A percentile compares a stretch with the other conserved stretches of the same genome.
phyloP scores from a whole-genome alignment of 2,888 invertebrate genomes.

The Cryptus viduatorius region DNA sequence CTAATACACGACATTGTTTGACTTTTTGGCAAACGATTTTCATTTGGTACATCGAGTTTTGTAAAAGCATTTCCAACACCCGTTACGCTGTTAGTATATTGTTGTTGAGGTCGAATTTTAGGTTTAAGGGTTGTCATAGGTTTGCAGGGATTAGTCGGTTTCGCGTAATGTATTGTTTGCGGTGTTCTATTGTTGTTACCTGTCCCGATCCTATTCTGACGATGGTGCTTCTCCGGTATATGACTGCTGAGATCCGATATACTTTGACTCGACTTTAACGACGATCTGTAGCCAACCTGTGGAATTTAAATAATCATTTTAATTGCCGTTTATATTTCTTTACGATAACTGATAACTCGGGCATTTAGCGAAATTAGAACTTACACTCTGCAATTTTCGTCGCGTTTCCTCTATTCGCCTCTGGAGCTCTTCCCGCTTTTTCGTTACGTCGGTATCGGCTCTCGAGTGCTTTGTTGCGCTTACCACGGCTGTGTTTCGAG shows the following conservation, averaged over 20 bases:
- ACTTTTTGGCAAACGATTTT: conserved; percentile 79
- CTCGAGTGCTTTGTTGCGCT: conserved; percentile 87
- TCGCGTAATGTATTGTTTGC: conserved; percentile 80
- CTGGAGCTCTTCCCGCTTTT: conserved; percentile 92
- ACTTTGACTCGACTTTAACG: conserved; percentile 93
- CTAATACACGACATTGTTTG: conserved; percentile 80
- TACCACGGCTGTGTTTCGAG: conserved; percentile 86
- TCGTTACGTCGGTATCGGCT: conserved; percentile 88
- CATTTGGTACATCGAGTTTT: conserved; percentile 77
- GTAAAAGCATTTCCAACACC: conserved; percentile 78
- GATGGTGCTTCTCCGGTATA: conserved; percentile 86
- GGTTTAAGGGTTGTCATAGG: conserved; percentile 78
- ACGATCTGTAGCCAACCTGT: conserved; percentile 92
- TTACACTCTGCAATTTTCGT: conserved; percentile 94
- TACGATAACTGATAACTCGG: neutral
- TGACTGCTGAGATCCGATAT: conserved; percentile 93
- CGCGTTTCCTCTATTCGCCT: conserved; percentile 94
- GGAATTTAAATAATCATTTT: conserved; percentile 50
- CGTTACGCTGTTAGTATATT: conserved; percentile 78
- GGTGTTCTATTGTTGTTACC: conserved; percentile 78
- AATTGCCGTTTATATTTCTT: neutral
- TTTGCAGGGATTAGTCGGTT: conserved; percentile 81
- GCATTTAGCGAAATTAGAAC: conserved; percentile 82
- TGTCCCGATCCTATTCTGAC: conserved; percentile 80
- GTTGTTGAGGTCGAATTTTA: conserved; percentile 78